Conservation (phyloP, 2,888 invertebrate species). For the Dryadula phaetusa region DNA sequence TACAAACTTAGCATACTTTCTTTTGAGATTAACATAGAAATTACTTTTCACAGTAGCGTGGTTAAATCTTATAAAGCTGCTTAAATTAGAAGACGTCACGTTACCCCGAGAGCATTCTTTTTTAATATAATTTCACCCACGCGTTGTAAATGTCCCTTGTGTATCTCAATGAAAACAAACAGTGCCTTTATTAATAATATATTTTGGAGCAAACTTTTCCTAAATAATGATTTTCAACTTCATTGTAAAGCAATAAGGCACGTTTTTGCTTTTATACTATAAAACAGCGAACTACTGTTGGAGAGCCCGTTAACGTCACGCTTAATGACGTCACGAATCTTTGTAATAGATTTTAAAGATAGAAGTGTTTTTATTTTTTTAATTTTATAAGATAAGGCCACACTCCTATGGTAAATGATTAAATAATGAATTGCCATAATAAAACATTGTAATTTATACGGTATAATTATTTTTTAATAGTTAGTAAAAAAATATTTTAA, state of each 20-base stretch:
- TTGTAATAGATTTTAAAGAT: constrained; percentile 29
- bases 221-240: not conserved
- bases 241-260: not conserved
- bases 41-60: constrained; percentile 7
- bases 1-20: not conserved
- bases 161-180: not conserved
- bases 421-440: no score
- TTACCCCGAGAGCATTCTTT: constrained; percentile 5
- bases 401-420: no score
- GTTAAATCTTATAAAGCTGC: not conserved
- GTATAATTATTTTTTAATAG: no score
- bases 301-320: constrained; percentile 36
- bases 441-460: no score
- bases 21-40: constrained; percentile 23
- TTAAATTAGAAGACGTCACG: not conserved
- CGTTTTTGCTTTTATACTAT: not conserved
- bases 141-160: constrained; percentile 12
- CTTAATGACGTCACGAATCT: constrained; percentile 37
- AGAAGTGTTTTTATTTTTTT: not conserved
- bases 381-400: no score
- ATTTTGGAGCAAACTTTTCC: not conserved
- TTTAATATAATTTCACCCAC: constrained; percentile 30
- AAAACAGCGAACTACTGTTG: not conserved
- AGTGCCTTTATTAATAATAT: not conserved
- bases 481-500: no score